These are phyloP conservation scores for Mormyrops attenuatus DNA, from an alignment of 2,797 vertebrate genomes.

Conservation along the genomic window DNA sequence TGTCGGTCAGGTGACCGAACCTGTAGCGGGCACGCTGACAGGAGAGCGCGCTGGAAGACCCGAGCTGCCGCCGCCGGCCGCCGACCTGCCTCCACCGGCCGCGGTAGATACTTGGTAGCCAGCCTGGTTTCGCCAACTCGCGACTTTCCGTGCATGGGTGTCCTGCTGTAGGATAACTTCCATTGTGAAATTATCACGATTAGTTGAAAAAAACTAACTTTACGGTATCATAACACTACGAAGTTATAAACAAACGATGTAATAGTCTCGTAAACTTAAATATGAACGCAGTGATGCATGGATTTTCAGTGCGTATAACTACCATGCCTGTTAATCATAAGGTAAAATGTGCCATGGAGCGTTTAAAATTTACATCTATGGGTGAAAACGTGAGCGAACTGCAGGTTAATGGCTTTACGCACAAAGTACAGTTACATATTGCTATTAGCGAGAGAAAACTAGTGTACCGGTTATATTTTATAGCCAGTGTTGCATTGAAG, in stretches of 20 bases:
- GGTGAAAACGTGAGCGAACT: neutral
- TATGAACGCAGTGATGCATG: neutral
- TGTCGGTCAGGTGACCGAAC: conserved; percentile 22
- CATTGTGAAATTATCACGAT: neutral
- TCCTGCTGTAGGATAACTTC: neutral
- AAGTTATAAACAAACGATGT: neutral
- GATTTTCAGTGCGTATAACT: neutral
- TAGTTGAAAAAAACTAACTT: neutral
- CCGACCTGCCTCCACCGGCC: neutral
- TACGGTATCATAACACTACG: neutral
- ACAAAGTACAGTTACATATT: neutral
- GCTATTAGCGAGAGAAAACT: neutral
- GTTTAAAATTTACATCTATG: neutral
- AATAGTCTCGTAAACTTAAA: neutral
- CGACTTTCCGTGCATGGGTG: neutral
- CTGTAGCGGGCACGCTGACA: conserved; percentile 8
- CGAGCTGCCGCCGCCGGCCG: too few species aligned
- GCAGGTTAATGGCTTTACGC: neutral
- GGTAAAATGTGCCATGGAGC: neutral
- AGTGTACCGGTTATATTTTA: neutral
- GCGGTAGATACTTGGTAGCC: neutral
- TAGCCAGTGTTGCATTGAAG: neutral
- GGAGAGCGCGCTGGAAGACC: neutral
- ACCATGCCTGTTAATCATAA: neutral
- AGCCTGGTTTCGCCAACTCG: neutral